A percentile compares a stretch with the other conserved stretches of the same genome.
phyloP scores from a whole-genome alignment of 2,797 vertebrate species.

The Thunnus albacares region DNA sequence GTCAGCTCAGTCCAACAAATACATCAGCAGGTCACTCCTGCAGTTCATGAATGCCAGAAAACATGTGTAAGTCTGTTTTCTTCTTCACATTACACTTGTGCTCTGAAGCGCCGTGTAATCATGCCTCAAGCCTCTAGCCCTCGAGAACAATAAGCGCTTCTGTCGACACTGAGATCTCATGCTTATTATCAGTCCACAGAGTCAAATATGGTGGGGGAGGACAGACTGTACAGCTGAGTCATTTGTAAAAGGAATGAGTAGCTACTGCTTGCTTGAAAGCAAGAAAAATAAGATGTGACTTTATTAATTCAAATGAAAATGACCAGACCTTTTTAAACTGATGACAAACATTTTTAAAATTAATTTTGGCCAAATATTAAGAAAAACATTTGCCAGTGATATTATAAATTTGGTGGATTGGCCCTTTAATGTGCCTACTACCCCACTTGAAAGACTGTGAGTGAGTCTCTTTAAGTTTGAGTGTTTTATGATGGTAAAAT shows the following conservation, averaged over 20 bases:
- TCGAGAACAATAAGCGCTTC: neutral
- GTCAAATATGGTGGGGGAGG: neutral
- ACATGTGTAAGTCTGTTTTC: neutral
- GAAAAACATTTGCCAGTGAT: neutral
- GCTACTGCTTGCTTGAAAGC: neutral
- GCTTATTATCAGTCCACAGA: neutral
- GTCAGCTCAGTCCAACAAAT: neutral
- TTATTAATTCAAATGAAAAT: neutral
- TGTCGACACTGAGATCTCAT: conserved; percentile 10
- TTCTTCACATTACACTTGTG: neutral
- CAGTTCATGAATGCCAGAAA: neutral
- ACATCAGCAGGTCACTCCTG: neutral
- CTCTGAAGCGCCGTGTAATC: neutral
- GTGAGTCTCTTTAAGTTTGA: neutral
- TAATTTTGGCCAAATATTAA: neutral
- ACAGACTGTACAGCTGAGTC: neutral
- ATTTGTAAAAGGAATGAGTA: neutral
- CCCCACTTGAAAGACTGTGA: neutral
- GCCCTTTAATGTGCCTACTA: neutral
- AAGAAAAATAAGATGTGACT: neutral
- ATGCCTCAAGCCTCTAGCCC: neutral
- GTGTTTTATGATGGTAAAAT: neutral
- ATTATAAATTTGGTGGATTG: too few relatives aligned
- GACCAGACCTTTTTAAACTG: neutral
- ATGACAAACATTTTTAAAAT: neutral